These are phyloP conservation scores for Thaumatotibia leucotreta DNA, from an alignment of 1,140 invertebrate species.

Conservation along the genomic window DNA sequence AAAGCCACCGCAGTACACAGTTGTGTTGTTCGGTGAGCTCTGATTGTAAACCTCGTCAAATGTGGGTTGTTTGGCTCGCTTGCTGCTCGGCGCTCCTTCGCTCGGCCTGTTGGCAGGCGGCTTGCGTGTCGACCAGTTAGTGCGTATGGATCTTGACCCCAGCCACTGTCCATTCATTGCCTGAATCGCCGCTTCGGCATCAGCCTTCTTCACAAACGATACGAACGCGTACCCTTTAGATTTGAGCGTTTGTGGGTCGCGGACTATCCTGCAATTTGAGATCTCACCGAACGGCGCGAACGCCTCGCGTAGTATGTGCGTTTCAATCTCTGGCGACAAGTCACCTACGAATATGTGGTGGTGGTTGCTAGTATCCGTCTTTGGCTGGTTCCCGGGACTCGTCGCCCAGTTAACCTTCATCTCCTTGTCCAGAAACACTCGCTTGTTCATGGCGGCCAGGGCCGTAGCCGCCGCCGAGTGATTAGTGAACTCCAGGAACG, in stretches of 20 bases:
- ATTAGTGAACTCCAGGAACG: slow-evolving; percentile 97
- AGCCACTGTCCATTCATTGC: slow-evolving; percentile 99
- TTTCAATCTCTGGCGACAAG: slow-evolving; percentile 99
- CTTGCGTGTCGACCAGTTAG: slow-evolving; percentile 99
- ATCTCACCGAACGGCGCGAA: slow-evolving; percentile 99
- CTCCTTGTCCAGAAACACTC: slow-evolving; percentile 96
- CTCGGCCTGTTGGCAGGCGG: slow-evolving; percentile 85
- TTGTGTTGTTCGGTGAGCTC: slow-evolving; percentile 98
- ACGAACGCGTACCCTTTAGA: slow-evolving; percentile 99
- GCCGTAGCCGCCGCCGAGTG: slow-evolving; percentile 95
- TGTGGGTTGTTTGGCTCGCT: slow-evolving; percentile 78
- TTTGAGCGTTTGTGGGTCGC: slow-evolving; percentile 98
- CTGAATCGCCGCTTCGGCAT: slow-evolving; percentile 97
- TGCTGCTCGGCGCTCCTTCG: slow-evolving; percentile 72
- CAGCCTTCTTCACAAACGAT: slow-evolving; percentile 98
- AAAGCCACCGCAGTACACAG: slow-evolving; percentile 98
- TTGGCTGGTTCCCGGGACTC: slow-evolving; percentile 97
- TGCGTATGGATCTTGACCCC: slow-evolving; percentile 97
- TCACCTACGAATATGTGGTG: slow-evolving; percentile 99
- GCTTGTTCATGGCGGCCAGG: slow-evolving; percentile 97
- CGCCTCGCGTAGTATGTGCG: slow-evolving; percentile 96
- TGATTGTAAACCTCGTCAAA: slow-evolving; percentile 94
- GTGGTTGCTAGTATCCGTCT: slow-evolving; percentile 98
- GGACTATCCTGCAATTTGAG: slow-evolving; percentile 98
- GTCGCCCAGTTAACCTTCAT: slow-evolving; percentile 99